A percentile compares a stretch with the other conserved stretches of the same genome.
These are phyloP conservation scores for Pemphredon lugubris DNA, from an alignment of 2,888 invertebrate genomes.

Conservation along the genomic window DNA sequence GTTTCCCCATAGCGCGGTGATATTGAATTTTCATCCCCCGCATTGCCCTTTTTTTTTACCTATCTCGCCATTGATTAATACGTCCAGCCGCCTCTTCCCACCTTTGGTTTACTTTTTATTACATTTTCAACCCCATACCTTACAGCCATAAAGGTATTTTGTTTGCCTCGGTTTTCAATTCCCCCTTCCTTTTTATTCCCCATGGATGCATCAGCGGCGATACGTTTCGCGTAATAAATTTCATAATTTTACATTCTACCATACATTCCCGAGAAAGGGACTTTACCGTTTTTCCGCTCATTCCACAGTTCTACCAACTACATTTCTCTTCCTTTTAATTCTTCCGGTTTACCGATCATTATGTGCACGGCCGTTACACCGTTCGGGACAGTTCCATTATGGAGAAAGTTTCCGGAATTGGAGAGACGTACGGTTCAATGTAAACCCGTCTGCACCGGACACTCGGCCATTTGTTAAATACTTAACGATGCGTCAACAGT, in stretches of 20 bases:
- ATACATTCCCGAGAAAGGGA: too few relatives aligned
- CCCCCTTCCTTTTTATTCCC: too few relatives aligned
- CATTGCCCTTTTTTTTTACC: slow-evolving; percentile 24
- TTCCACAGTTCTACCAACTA: not conserved
- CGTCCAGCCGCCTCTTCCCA: slow-evolving; percentile 6
- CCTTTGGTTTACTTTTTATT: not conserved
- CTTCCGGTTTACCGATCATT: slow-evolving; percentile 1
- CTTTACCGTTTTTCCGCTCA: not conserved
- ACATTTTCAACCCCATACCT: not conserved
- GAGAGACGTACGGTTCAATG: not conserved
- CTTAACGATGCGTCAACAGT: slow-evolving; percentile 11
- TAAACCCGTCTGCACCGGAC: not conserved
- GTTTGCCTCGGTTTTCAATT: too few relatives aligned
- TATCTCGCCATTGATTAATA: slow-evolving; percentile 3
- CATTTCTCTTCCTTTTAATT: slow-evolving; percentile 1
- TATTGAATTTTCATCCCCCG: slow-evolving; percentile 53
- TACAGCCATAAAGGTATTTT: too few relatives aligned
- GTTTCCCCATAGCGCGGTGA: too few relatives aligned
- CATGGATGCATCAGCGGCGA: too few relatives aligned
- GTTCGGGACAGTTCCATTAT: slow-evolving; percentile 6
- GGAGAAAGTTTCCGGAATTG: not conserved
- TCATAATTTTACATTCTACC: too few relatives aligned
- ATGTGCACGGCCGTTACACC: not conserved
- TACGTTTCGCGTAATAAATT: too few relatives aligned
- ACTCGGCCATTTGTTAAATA: not conserved